Evolutionary conservation across 2,797 vertebrate genomes (phyloP).

Genomic region (Botia kubotai): DNA sequence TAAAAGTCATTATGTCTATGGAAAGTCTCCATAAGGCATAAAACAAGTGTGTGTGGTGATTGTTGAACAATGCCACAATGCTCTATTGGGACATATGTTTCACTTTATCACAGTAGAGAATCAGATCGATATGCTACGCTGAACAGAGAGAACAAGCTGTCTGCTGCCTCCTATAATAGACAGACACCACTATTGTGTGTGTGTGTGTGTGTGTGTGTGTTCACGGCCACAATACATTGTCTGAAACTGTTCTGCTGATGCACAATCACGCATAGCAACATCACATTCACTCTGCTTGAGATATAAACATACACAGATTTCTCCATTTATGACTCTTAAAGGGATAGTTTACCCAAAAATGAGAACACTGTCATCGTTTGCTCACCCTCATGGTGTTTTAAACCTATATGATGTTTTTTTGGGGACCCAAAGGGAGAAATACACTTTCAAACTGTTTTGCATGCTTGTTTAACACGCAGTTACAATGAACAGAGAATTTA

Average conservation of each 20-base stretch:
- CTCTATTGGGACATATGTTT: conserved; percentile 51
- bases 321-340: background rate
- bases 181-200: background rate
- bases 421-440: no score
- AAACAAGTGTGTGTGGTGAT: background rate
- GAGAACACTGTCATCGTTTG: background rate
- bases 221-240: no score
- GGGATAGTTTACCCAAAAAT: background rate
- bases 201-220: background rate
- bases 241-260: background rate
- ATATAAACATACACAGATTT: background rate
- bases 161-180: conserved; percentile 36
- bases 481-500: background rate
- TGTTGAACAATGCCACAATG: conserved; percentile 47
- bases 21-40: no score
- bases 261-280: conserved; percentile 12
- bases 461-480: background rate
- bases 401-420: background rate
- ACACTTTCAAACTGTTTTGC: no score
- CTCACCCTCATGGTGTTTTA: background rate
- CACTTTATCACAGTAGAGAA: conserved; percentile 49
- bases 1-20: no score
- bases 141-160: conserved; percentile 49
- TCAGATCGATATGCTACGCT: conserved; percentile 57
- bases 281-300: background rate